Base-by-base conservation (phyloP, 2,888 invertebrate species). In the Tetragonula carbonaria region DNA sequence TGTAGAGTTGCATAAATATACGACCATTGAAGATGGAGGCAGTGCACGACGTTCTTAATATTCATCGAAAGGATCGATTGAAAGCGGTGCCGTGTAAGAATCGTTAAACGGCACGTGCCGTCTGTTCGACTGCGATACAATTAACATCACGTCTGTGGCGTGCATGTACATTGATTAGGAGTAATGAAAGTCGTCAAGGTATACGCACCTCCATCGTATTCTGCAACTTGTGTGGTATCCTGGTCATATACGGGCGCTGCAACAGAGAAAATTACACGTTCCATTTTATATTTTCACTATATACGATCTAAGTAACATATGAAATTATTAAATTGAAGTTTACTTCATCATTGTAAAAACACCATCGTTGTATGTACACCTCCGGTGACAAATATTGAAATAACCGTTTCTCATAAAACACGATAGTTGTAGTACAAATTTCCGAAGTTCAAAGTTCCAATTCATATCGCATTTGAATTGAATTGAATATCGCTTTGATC, bases 241-340 rank as follows among this genome's bases (percentile, higher is more conserved):
- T 94, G 93, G 73, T 94, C 95, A 86, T 93, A 91, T 83, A 95
- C 93, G 86, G 95, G 95, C 53, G 95, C 95, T 95, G 93, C 66
- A 95, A 92, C 86, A 82, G 74, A 87, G 85, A 71, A 50, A 70
- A 1, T 16, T 13, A 72, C 13, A 13, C 5, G 13, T 67, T 70
- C 84, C 74, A 78, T 68, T 80, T 14, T 3, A 4, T 13, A 2
- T 67, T 51, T 4, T 14, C 2, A 28, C 5, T 18, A 51, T 11
- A 0, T 21, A n/a, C n/a, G 11, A 63, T 63, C 28, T 14, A 65
- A 18, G n/a, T 11, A n/a, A 57, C 11, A 2, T n/a, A 8, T 11
- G 28, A 21, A 53, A 53, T 53, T 53, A 45, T 45, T 8, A 11
- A 45, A 45, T 45, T 45, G 38, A 38, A 38, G 38, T 38, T 38